These are phyloP conservation scores for Drosophila meridiana DNA, from an alignment of 2,888 invertebrate genomes.

Conservation along the genomic window DNA sequence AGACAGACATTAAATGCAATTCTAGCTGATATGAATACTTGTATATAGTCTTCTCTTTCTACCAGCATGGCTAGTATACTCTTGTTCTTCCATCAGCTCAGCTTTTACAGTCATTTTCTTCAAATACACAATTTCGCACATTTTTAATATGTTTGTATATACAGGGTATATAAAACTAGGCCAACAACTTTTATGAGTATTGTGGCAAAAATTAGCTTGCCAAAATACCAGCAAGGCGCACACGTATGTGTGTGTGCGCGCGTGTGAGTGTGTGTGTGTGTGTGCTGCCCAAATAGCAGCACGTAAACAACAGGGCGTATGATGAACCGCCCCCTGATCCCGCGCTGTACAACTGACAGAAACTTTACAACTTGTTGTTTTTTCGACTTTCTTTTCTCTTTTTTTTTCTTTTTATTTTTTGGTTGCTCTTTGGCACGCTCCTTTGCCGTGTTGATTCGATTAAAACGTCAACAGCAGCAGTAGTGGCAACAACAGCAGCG, in stretches of 20 bases:
- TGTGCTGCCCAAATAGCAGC: constrained; percentile 39
- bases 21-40: not conserved
- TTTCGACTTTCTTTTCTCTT: constrained; percentile 35
- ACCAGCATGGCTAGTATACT: not conserved
- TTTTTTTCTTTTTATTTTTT: constrained; percentile 26
- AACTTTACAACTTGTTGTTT: constrained; percentile 69
- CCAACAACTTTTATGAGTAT: constrained; percentile 49
- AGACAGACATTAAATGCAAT: too few species aligned
- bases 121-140: not conserved
- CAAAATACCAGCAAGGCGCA: constrained; percentile 23
- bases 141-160: not conserved
- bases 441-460: constrained; percentile 73
- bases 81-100: not conserved
- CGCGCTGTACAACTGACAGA: constrained; percentile 48
- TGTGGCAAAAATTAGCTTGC: constrained; percentile 68
- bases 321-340: constrained; percentile 18
- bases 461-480: constrained; percentile 74
- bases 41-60: not conserved
- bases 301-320: constrained; percentile 61
- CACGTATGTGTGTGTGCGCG: not conserved
- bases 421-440: constrained; percentile 54
- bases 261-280: constrained; percentile 6
- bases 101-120: not conserved
- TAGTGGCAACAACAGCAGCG: constrained; percentile 41
- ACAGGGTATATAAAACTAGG: constrained; percentile 21